These are phyloP conservation scores for Syrphus vitripennis DNA, from an alignment of 2,888 invertebrate genomes.

Conservation along the genomic window DNA sequence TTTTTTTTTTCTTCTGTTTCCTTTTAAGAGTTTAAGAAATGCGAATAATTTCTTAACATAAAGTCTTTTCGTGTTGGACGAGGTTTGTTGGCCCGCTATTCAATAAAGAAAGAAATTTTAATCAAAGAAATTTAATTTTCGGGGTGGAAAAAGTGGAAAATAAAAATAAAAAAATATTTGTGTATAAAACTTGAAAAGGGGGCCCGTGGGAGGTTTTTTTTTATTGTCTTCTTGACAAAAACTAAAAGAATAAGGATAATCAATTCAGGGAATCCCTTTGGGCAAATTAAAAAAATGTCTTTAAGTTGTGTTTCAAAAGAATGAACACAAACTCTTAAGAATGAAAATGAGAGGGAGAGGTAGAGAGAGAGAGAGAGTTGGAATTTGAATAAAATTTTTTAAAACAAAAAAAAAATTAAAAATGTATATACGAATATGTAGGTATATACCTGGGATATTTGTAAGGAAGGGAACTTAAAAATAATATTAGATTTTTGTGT, in stretches of 20 bases:
- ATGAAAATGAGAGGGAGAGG: background rate
- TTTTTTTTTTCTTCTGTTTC: too few species aligned
- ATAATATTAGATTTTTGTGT: background rate
- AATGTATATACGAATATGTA: background rate
- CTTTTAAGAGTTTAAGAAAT: constrained; percentile 39
- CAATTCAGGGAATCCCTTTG: constrained; percentile 34
- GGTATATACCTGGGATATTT: background rate
- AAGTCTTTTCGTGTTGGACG: constrained; percentile 28
- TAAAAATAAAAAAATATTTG: background rate
- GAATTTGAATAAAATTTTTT: constrained; percentile 19
- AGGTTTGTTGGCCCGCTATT: constrained; percentile 30
- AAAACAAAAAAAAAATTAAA: too few species aligned
- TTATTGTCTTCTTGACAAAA: constrained; percentile 38
- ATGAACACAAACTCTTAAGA: background rate
- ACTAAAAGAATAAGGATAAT: constrained; percentile 45
- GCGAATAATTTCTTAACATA: constrained; percentile 41
- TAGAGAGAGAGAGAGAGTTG: background rate
- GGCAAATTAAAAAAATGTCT: constrained; percentile 34
- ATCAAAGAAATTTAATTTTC: constrained; percentile 54
- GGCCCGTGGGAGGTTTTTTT: constrained; percentile 1
- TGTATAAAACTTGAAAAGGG: background rate
- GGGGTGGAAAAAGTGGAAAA: constrained; percentile 7
- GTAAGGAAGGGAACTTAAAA: background rate
- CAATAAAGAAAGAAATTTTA: constrained; percentile 61
- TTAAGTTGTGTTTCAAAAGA: constrained; percentile 2